Evolutionary conservation across 2,888 invertebrate genomes (phyloP).

Genomic region (Drosophila cracens): DNA sequence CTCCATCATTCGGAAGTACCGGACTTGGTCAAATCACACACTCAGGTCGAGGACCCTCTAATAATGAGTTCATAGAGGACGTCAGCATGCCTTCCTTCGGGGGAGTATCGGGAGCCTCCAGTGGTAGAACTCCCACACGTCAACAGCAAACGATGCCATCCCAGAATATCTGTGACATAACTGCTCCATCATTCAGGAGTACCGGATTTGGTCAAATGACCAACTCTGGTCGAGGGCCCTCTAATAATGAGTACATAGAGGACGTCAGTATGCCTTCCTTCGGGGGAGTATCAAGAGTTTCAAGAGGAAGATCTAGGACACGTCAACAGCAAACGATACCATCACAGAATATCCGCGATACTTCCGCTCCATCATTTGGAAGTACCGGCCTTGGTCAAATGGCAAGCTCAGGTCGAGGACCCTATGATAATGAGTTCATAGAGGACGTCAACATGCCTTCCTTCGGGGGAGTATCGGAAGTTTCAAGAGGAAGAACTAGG

Average conservation of each 20-base stretch:
- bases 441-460: constrained; percentile 23
- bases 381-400: not conserved
- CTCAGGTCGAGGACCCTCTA: no score
- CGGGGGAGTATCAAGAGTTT: constrained; percentile 13
- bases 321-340: constrained; percentile 22
- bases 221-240: no score
- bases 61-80: constrained; percentile 12
- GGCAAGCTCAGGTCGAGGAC: not conserved
- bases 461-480: not conserved
- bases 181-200: no score
- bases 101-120: accelerated
- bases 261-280: constrained; percentile 2
- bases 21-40: no score
- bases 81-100: constrained; percentile 19
- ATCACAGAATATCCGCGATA: not conserved
- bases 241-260: no score
- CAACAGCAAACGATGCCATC: no score
- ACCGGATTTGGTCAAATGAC: no score
- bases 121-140: no score
- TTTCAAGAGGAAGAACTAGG: not conserved
- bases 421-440: constrained; percentile 12
- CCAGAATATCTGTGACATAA: accelerated
- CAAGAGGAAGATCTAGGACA: not conserved
- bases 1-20: no score
- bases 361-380: not conserved